Percentiles rank a stretch among this genome's conserved stretches.
phyloP scores from a whole-genome alignment of 2,113 vertebrate genomes.

The Coregonus clupeaformis region DNA sequence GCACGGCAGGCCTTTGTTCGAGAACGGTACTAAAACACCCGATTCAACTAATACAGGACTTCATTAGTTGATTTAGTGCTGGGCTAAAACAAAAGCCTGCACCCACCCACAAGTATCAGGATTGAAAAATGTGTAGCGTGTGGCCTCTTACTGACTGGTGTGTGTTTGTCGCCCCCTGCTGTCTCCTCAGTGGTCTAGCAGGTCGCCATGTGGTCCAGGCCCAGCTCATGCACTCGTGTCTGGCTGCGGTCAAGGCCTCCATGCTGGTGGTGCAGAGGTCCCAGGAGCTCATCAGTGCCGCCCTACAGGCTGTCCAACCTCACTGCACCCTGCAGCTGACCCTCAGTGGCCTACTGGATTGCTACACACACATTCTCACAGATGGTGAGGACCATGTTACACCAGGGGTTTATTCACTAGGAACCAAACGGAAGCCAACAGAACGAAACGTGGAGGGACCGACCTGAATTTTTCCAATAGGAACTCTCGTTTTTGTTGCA shows the following conservation, averaged over 20 bases:
- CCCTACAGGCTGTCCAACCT: slow-evolving; percentile 51
- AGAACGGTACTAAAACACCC: background rate
- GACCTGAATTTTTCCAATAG: too few relatives aligned
- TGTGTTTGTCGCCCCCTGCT: slow-evolving; percentile 46
- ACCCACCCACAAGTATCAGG: too few relatives aligned
- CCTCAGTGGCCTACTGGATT: slow-evolving; percentile 80
- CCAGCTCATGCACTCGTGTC: slow-evolving; percentile 84
- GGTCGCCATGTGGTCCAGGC: slow-evolving; percentile 86
- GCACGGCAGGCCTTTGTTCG: background rate
- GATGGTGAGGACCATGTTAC: slow-evolving; percentile 75
- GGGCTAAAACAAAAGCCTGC: background rate
- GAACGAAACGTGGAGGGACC: too few relatives aligned
- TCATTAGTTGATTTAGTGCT: too few relatives aligned
- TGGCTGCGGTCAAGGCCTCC: slow-evolving; percentile 83
- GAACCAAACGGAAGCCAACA: too few relatives aligned
- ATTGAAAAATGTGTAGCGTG: too few relatives aligned
- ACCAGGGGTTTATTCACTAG: background rate
- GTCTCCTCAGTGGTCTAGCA: slow-evolving; percentile 71
- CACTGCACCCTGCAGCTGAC: slow-evolving; percentile 62
- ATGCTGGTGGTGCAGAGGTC: slow-evolving; percentile 86
- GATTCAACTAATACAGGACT: background rate
- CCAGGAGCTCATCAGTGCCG: slow-evolving; percentile 63
- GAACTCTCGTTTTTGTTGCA: too few relatives aligned
- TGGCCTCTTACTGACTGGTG: background rate
- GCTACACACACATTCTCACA: slow-evolving; percentile 79